These are phyloP conservation scores for Embiotoca jacksoni DNA, from an alignment of 2,113 vertebrate species.

Conservation along the genomic window DNA sequence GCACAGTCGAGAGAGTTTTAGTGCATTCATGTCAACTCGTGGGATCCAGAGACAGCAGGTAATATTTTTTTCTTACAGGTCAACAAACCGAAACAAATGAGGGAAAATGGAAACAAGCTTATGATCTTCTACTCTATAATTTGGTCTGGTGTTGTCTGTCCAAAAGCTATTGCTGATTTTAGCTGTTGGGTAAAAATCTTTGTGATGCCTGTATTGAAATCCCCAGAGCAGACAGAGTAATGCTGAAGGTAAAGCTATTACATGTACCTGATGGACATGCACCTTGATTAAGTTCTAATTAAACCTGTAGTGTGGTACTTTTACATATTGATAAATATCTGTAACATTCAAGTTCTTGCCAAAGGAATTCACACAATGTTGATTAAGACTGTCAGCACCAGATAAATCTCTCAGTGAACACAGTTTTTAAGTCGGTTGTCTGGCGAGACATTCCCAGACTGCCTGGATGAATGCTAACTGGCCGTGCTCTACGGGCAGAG, in stretches of 20 bases:
- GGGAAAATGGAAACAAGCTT: background rate
- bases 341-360: too few species aligned
- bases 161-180: background rate
- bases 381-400: too few species aligned
- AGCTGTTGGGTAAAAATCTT: background rate
- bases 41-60: background rate
- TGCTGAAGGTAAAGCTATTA: background rate
- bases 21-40: background rate
- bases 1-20: background rate
- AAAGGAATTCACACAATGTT: too few species aligned
- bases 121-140: background rate
- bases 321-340: too few species aligned
- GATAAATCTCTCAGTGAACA: too few species aligned
- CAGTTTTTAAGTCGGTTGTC: too few species aligned
- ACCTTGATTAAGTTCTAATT: background rate
- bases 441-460: too few species aligned
- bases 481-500: too few species aligned
- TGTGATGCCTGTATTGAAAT: slow-evolving; percentile 13
- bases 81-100: too few species aligned
- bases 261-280: background rate
- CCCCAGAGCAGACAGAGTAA: slow-evolving; percentile 20
- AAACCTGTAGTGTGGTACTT: background rate
- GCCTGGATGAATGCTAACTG: too few species aligned
- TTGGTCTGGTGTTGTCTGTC: background rate
- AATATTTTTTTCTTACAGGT: too few species aligned